Evolutionary conservation across 2,888 invertebrate genomes (phyloP), one percentile per base, ranked within the genome.

Genomic region (Clunio marinus): DNA sequence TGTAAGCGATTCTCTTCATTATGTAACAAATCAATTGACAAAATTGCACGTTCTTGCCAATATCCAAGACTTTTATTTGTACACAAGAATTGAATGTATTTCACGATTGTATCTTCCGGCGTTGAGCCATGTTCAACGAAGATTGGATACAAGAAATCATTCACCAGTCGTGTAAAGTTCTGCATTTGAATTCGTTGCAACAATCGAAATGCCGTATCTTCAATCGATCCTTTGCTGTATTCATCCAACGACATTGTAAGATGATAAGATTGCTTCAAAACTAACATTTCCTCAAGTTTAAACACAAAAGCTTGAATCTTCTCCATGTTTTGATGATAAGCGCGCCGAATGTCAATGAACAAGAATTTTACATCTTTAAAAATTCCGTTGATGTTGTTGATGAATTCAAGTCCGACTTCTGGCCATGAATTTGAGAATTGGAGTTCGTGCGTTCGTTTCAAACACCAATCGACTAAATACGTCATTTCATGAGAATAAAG

Each of bases 371-470:
- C 72, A 70, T 77, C 77, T 68, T 77, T 75, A 65, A 76, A 78
- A 15, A 78, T 77, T 24, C 74, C 74, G 2, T 74, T 70, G 8
- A 78, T 75, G 73, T 77, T 77, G 1, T 75, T 75, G 0, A 75
- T 72, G 70, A 79, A 79, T 70, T 79, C 78, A n/a, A 78, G 70
- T 1, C 78, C 79, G 70, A 79, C 77, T 35, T 77, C 76, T 2
- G 79, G 79, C 78, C 79, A 79, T 71, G 75, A 74, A 10, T 75
- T 74, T 2, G 75, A 74, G 60, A 74, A 76, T 72, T 79, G 78
- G 17, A 80, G 70, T 7, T 75, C 74, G 20, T 76, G 73, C 1
- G 76, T 77, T 70, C 77, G 76, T 63, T 76, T 73, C 69, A 77
- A 75, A 69, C 76, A 75, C 79, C 79, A 79, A 35, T 78, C 77